Conservation (phyloP, 2,797 vertebrate species). For the Nannoperca obscura region DNA sequence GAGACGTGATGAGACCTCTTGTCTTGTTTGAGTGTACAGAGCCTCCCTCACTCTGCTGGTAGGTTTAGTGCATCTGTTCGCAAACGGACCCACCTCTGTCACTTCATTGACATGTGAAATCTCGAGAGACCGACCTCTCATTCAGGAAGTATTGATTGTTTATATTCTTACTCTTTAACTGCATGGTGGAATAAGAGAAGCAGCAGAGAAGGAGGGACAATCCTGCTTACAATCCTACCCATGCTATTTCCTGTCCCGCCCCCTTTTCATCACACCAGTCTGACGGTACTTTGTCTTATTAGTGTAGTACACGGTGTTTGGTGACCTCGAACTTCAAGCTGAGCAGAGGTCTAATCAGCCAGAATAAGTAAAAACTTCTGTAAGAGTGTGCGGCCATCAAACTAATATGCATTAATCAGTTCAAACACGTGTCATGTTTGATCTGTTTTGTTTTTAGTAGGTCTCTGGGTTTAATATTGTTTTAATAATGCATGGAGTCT, state of each 20-base stretch:
- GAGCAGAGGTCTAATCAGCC: not conserved
- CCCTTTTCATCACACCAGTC: not conserved
- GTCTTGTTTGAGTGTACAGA: no score
- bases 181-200: no score
- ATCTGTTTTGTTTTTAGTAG: not conserved
- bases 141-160: no score
- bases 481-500: not conserved
- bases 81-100: not conserved
- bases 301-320: not conserved
- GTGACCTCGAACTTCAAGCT: not conserved
- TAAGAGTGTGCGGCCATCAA: not conserved
- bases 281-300: not conserved
- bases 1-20: not conserved
- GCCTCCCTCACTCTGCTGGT: not conserved
- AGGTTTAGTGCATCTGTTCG: not conserved
- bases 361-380: not conserved
- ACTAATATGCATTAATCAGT: not conserved
- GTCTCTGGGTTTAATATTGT: not conserved
- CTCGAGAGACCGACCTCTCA: no score
- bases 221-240: no score
- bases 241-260: no score
- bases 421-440: not conserved
- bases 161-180: no score
- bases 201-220: no score
- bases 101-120: not conserved